These are phyloP conservation scores for Drosophila testacea DNA, from an alignment of 2,888 invertebrate genomes.

Conservation along the genomic window DNA sequence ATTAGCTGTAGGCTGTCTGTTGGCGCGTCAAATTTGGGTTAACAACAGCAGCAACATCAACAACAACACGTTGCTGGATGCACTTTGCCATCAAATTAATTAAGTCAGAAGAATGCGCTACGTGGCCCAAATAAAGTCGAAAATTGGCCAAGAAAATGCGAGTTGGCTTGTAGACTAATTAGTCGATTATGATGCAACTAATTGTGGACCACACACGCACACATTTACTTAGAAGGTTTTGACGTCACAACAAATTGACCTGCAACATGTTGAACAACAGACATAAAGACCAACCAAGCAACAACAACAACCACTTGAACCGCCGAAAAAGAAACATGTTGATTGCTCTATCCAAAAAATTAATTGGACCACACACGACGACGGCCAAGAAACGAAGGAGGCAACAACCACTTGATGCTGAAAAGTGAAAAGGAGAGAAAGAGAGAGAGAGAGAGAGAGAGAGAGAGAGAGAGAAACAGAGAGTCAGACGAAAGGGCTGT, in stretches of 20 bases:
- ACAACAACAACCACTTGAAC: slow-evolving; percentile 44
- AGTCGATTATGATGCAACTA: slow-evolving; percentile 65
- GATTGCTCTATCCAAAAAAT: slow-evolving; percentile 80
- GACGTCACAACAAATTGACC: slow-evolving; percentile 70
- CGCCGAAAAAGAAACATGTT: slow-evolving; percentile 70
- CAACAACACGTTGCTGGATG: slow-evolving; percentile 49
- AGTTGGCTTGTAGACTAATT: slow-evolving; percentile 59
- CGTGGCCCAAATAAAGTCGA: slow-evolving; percentile 7
- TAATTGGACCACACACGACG: slow-evolving; percentile 77
- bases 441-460: not conserved
- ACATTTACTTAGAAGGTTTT: slow-evolving; percentile 9
- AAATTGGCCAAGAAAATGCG: slow-evolving; percentile 23
- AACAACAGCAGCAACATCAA: slow-evolving; percentile 38
- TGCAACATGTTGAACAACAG: slow-evolving; percentile 73
- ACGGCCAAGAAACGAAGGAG: slow-evolving; percentile 15
- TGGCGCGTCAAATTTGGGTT: slow-evolving; percentile 68
- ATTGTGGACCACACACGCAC: slow-evolving; percentile 58
- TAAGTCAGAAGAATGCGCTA: slow-evolving; percentile 61
- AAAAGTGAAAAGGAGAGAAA: not conserved
- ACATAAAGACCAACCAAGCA: slow-evolving; percentile 61
- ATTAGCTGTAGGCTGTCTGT: slow-evolving; percentile 60
- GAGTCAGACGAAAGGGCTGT: slow-evolving; percentile 9
- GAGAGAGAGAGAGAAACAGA: not conserved
- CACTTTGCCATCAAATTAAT: slow-evolving; percentile 78
- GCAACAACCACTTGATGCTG: slow-evolving; percentile 36